Evolutionary conservation across 2,888 invertebrate species (phyloP), one percentile per base, ranked within the genome.

Genomic region (Apodemia mormo): DNA sequence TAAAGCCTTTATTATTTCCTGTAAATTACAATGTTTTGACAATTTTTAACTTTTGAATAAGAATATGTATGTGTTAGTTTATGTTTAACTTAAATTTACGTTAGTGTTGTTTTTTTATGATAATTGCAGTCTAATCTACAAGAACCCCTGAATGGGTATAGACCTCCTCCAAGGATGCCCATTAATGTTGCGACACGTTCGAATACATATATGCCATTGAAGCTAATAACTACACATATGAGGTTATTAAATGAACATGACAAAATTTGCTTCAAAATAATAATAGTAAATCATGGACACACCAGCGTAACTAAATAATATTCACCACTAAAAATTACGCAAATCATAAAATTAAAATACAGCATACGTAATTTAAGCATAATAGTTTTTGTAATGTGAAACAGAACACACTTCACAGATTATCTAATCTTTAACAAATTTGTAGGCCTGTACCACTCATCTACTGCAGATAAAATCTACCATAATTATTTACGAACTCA

Each of bases 351-450:
- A 61, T 61, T 61, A 14, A 30, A 58, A 58, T 12, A 29, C 33
- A 12, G 12, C 30, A 6, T 58, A 29, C 58, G 10, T 61, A 30
- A 61, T 30, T 61, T 33, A 29, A 30, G 10, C 14, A 61, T 33
- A 33, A 30, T 33, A 33, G 3, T 33, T 61, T 33, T 30, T 58
- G 58, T 58, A 58, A 9, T 61, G 61, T 61, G 61, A 61, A 61
- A 61, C 14, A 33, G 5, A 61, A 61, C 61, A 61, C 12, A 33
- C 61, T 33, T 4, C 6, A 61, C 61, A 61, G 10, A 61, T 61
- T 61, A 61, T 61, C 30, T 61, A 61, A 61, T 61, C 61, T 61
- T 33, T 61, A 61, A 61, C 61, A 61, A 61, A 61, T 61, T 61
- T 61, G 33, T 30, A 61, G 33, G 12, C 14, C 61, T 33, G 61